phyloP scores from a whole-genome alignment of 2,797 vertebrate genomes.

The Kryptopterus vitreolus region DNA sequence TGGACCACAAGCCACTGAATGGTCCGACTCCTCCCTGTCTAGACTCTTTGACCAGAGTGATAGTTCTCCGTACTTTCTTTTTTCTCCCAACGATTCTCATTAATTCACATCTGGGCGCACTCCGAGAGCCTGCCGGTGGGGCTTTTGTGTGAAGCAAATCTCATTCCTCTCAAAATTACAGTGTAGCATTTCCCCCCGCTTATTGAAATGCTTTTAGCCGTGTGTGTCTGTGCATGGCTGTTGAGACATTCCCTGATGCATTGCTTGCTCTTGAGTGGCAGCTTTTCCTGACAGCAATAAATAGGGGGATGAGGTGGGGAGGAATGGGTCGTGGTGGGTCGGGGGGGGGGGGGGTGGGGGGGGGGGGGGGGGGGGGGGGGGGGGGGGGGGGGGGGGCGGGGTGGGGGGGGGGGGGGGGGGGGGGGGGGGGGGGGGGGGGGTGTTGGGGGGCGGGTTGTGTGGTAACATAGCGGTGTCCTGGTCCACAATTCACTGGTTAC shows the following conservation, averaged over 20 bases:
- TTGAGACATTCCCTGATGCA: constrained; percentile 37
- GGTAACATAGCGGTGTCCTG: constrained; percentile 64
- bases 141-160: constrained; percentile 47
- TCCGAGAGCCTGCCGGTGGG: constrained; percentile 35
- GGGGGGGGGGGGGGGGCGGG: too few species aligned
- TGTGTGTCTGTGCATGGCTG: constrained; percentile 37
- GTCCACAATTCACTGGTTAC: constrained; percentile 66
- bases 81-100: constrained; percentile 37
- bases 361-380: too few species aligned
- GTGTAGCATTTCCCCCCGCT: constrained; percentile 62
- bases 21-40: constrained; percentile 72
- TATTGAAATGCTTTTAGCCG: constrained; percentile 62
- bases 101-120: constrained; percentile 45
- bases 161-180: constrained; percentile 64
- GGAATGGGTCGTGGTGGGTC: too few species aligned
- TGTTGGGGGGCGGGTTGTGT: background rate
- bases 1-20: constrained; percentile 64
- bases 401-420: background rate
- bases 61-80: constrained; percentile 41
- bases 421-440: too few species aligned
- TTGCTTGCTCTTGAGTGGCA: constrained; percentile 38
- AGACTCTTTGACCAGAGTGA: constrained; percentile 64
- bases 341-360: background rate
- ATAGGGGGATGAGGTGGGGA: too few species aligned
- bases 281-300: constrained; percentile 40